Conservation (phyloP, 1,140 invertebrate species). For the Drosophila quadrilineata region DNA sequence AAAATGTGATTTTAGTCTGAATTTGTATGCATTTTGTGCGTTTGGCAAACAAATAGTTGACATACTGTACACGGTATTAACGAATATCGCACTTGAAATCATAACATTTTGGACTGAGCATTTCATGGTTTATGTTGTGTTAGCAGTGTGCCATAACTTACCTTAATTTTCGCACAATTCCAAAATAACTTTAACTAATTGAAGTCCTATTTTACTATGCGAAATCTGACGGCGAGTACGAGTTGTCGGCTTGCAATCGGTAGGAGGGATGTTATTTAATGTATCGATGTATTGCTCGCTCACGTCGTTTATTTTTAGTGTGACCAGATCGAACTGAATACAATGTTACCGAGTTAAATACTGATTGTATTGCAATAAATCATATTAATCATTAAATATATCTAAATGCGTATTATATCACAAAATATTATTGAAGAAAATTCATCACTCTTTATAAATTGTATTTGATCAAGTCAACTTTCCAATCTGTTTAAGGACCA, state of each 20-base stretch:
- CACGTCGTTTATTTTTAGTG: neutral
- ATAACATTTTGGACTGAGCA: neutral
- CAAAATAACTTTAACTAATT: conserved; percentile 52
- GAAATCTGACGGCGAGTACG: conserved; percentile 46
- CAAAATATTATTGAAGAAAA: too few species aligned
- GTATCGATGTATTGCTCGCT: conserved; percentile 37
- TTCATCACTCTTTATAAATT: too few species aligned
- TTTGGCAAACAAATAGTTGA: too few species aligned
- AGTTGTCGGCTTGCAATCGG: conserved; percentile 47
- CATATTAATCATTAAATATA: too few species aligned
- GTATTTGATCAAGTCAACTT: too few species aligned
- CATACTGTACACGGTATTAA: conserved; percentile 33
- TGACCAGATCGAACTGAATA: neutral
- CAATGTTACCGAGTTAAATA: too few species aligned
- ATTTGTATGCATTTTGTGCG: too few species aligned
- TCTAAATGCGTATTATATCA: too few species aligned
- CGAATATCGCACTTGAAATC: conserved; percentile 40
- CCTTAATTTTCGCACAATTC: conserved; percentile 51
- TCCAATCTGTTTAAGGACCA: too few species aligned
- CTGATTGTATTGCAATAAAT: too few species aligned
- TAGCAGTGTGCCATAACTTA: too few species aligned
- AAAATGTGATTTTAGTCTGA: too few species aligned
- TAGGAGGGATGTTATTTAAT: conserved; percentile 26
- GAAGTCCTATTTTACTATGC: conserved; percentile 49
- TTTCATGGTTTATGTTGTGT: conserved; percentile 5